These are phyloP conservation scores for Machaerirhynchus nigripectus DNA, from an alignment of 2,113 vertebrate genomes.

Conservation along the genomic window DNA sequence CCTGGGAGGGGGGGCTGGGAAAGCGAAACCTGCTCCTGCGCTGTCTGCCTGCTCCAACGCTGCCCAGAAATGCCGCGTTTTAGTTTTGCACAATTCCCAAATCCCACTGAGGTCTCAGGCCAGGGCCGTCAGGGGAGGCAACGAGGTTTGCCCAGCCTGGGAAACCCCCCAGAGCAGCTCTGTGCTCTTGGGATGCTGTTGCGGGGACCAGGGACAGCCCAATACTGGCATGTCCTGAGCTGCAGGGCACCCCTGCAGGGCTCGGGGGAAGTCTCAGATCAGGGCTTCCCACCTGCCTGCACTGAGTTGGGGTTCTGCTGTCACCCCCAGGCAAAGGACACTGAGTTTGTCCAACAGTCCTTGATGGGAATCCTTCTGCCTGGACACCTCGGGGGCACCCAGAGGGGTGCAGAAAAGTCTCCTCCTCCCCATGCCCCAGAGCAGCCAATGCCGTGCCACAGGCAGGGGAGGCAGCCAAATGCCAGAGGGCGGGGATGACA, in stretches of 20 bases:
- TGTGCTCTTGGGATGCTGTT: neutral
- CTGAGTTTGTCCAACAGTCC: neutral
- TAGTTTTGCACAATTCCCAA: neutral
- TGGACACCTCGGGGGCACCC: neutral
- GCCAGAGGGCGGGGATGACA: neutral
- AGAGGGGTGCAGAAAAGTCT: neutral
- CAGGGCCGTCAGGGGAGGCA: rapidly evolving
- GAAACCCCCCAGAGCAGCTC: neutral
- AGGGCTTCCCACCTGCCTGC: neutral
- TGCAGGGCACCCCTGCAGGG: neutral
- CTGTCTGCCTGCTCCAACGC: neutral
- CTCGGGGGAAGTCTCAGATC: neutral
- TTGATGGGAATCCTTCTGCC: neutral
- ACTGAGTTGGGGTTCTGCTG: neutral
- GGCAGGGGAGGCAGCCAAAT: neutral
- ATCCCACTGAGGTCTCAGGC: neutral
- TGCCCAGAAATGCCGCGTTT: neutral
- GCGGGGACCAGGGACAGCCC: neutral
- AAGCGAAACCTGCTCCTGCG: neutral
- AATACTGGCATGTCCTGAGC: neutral
- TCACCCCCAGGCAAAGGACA: neutral
- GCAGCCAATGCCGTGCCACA: neutral
- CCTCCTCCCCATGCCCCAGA: neutral
- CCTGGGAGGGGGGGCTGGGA: neutral
- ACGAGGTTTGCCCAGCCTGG: neutral